Percentiles rank a stretch among this genome's conserved stretches.
These are phyloP conservation scores for Rhamnusium bicolor DNA, from an alignment of 2,888 invertebrate genomes.

Conservation along the genomic window DNA sequence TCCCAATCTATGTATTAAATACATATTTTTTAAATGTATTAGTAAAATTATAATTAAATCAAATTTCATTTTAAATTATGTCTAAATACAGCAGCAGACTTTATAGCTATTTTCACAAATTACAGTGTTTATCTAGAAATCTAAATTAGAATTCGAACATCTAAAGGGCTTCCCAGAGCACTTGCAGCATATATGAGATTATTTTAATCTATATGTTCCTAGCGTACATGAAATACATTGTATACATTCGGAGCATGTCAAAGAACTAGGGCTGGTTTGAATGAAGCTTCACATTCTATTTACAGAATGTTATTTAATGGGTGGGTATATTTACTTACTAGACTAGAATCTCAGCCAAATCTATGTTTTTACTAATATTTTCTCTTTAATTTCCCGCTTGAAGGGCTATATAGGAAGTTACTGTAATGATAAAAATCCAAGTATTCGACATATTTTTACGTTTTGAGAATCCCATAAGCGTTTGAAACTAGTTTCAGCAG, in stretches of 20 bases:
- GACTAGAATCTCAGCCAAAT: not conserved
- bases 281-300: not conserved
- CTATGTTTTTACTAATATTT: too few relatives aligned
- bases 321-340: too few relatives aligned
- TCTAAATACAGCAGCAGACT: slow-evolving; percentile 49
- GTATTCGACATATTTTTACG: too few relatives aligned
- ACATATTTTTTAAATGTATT: too few relatives aligned
- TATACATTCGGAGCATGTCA: not conserved
- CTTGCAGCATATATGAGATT: not conserved
- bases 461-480: too few relatives aligned
- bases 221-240: not conserved
- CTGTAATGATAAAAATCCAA: too few relatives aligned
- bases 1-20: too few relatives aligned
- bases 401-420: too few relatives aligned
- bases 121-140: not conserved
- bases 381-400: too few relatives aligned
- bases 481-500: too few relatives aligned
- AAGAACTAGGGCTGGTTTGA: not conserved
- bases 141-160: not conserved
- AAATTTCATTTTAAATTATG: not conserved
- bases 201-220: not conserved
- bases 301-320: not conserved
- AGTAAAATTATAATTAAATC: not conserved
- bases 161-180: not conserved
- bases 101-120: not conserved